Conservation (phyloP, 1,140 invertebrate genomes). For the Delia radicum region DNA sequence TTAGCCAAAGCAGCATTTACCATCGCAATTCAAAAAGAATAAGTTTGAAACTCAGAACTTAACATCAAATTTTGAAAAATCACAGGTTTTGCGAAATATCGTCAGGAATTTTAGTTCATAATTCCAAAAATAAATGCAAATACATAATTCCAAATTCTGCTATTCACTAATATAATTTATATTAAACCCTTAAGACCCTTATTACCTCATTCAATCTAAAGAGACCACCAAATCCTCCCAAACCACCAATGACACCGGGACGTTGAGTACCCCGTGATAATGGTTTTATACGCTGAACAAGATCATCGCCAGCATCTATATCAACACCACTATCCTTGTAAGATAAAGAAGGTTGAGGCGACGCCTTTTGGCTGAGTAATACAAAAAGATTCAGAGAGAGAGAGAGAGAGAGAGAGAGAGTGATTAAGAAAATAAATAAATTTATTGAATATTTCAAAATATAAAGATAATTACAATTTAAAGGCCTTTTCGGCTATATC, state of each 20-base stretch:
- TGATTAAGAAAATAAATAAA: neutral
- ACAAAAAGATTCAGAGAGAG: neutral
- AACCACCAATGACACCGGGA: constrained; percentile 72
- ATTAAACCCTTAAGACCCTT: neutral
- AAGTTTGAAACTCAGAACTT: constrained; percentile 41
- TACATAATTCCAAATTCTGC: no score
- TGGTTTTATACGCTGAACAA: constrained; percentile 84
- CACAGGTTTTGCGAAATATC: no score
- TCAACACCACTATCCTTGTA: constrained; percentile 93
- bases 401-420: neutral
- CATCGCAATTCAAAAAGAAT: no score
- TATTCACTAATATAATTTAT: no score
- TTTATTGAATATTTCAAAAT: constrained; percentile 11
- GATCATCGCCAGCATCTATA: constrained; percentile 84
- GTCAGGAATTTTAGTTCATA: no score
- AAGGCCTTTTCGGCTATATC: constrained; percentile 90
- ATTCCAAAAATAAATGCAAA: no score
- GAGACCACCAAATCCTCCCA: constrained; percentile 92
- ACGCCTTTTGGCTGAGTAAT: neutral
- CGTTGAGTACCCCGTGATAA: constrained; percentile 68
- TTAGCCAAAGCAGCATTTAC: no score
- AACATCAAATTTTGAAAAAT: no score
- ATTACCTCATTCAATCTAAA: constrained; percentile 72
- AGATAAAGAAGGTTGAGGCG: constrained; percentile 61
- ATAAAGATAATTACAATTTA: constrained; percentile 65